Percentiles rank a stretch among this genome's conserved stretches.
These are phyloP conservation scores for Tenodera sinensis DNA, from an alignment of 2,888 invertebrate species.

Conservation along the genomic window DNA sequence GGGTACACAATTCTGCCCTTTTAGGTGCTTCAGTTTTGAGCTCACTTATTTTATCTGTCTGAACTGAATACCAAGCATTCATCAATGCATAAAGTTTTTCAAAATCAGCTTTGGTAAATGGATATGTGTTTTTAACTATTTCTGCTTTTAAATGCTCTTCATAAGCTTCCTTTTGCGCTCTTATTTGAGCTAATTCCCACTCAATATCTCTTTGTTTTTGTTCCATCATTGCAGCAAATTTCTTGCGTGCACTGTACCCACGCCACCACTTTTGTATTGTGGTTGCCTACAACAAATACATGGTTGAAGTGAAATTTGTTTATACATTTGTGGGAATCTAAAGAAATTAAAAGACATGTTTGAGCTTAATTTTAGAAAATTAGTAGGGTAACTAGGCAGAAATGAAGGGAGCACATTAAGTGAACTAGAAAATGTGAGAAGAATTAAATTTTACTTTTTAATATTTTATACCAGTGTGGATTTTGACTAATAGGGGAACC, in stretches of 20 bases:
- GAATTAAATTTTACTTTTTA: too few species aligned
- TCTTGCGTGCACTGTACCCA: background rate
- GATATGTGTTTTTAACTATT: conserved; percentile 5
- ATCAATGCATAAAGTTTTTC: conserved; percentile 67
- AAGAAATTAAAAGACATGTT: too few species aligned
- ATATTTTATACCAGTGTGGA: too few species aligned
- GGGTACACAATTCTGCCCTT: conserved; percentile 64
- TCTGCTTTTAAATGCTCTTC: background rate
- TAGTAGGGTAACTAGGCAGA: too few species aligned
- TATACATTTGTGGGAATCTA: too few species aligned
- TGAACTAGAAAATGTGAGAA: too few species aligned
- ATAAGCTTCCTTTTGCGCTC: background rate
- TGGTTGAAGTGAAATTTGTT: background rate
- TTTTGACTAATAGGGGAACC: too few species aligned
- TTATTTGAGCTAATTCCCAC: background rate
- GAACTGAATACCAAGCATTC: conserved; percentile 63
- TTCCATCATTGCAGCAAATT: background rate
- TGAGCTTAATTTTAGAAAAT: too few species aligned
- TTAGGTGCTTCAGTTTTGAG: conserved; percentile 64
- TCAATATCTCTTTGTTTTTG: background rate
- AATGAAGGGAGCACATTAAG: too few species aligned
- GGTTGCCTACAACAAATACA: background rate
- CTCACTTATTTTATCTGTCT: conserved; percentile 59
- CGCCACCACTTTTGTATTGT: background rate
- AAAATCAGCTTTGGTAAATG: conserved; percentile 65